Evolutionary conservation across 2,797 vertebrate species (phyloP).

Genomic region (Delichon dasypus): DNA sequence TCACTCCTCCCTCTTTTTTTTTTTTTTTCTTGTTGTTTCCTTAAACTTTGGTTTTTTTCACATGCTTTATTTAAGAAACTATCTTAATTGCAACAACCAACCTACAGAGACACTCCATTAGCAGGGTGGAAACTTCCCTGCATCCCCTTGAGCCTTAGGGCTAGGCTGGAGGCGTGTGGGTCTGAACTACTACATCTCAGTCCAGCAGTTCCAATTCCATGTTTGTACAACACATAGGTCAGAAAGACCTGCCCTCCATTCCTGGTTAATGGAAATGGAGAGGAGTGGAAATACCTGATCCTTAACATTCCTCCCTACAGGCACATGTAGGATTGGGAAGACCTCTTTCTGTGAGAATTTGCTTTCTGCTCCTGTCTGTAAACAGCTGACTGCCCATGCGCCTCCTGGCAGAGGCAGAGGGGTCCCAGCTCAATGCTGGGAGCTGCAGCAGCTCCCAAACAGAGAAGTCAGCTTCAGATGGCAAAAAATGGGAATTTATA

Average conservation of each 20-base stretch:
- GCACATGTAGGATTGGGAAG: background rate
- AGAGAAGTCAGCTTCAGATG: background rate
- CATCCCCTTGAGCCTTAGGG: background rate
- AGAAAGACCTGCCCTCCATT: slow-evolving; percentile 6
- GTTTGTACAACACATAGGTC: background rate
- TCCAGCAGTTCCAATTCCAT: background rate
- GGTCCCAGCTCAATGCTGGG: background rate
- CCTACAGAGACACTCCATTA: background rate
- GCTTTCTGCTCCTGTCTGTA: background rate
- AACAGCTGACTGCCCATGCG: background rate
- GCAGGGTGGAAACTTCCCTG: slow-evolving; percentile 2
- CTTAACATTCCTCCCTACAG: slow-evolving; percentile 48
- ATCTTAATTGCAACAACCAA: background rate
- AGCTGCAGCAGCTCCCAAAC: background rate
- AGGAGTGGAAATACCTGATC: slow-evolving; percentile 63
- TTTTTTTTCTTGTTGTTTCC: background rate
- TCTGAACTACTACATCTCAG: background rate
- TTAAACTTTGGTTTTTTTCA: slow-evolving; percentile 20
- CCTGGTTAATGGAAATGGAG: background rate
- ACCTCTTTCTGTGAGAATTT: background rate
- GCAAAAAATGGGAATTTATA: background rate
- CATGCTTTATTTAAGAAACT: background rate
- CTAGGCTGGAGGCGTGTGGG: background rate
- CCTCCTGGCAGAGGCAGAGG: background rate
- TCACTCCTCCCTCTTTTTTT: background rate